Evolutionary conservation across 2,888 invertebrate species (phyloP).

Genomic region (Eupithecia inturbata): DNA sequence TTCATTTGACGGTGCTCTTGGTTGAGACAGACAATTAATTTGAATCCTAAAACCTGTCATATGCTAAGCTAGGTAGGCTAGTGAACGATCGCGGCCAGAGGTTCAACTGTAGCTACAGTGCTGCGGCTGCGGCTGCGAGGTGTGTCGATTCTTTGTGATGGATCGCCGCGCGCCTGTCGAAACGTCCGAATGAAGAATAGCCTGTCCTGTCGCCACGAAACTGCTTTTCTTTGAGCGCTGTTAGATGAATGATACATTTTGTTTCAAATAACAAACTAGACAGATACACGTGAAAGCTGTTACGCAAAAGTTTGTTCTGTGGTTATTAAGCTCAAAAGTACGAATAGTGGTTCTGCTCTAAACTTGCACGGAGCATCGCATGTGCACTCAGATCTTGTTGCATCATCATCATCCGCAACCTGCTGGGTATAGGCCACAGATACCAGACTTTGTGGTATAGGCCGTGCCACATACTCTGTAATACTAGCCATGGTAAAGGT

Average conservation of each 20-base stretch:
- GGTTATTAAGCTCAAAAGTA: not conserved
- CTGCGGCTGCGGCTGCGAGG: constrained; percentile 14
- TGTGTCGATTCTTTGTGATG: constrained; percentile 26
- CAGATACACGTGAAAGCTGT: not conserved
- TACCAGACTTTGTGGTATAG: too few relatives aligned
- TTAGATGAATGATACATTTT: constrained; percentile 11
- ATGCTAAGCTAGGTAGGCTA: not conserved
- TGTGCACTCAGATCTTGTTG: too few relatives aligned
- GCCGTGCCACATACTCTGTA: too few relatives aligned
- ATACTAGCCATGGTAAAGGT: too few relatives aligned
- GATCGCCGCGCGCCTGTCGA: constrained; percentile 25
- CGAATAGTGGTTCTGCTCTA: too few relatives aligned
- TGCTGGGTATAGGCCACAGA: too few relatives aligned
- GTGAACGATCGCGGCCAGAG: not conserved
- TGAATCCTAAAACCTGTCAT: not conserved
- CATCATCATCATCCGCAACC: too few relatives aligned
- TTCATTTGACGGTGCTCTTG: not conserved
- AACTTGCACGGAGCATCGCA: too few relatives aligned
- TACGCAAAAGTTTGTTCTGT: not conserved
- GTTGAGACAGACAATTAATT: not conserved
- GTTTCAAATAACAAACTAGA: not conserved
- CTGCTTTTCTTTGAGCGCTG: constrained; percentile 15
- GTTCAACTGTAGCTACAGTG: too few relatives aligned
- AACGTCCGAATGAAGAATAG: constrained; percentile 25
- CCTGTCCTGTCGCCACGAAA: constrained; percentile 15